Conservation (phyloP, 2,797 vertebrate species). For the Nannoperca obscura region DNA sequence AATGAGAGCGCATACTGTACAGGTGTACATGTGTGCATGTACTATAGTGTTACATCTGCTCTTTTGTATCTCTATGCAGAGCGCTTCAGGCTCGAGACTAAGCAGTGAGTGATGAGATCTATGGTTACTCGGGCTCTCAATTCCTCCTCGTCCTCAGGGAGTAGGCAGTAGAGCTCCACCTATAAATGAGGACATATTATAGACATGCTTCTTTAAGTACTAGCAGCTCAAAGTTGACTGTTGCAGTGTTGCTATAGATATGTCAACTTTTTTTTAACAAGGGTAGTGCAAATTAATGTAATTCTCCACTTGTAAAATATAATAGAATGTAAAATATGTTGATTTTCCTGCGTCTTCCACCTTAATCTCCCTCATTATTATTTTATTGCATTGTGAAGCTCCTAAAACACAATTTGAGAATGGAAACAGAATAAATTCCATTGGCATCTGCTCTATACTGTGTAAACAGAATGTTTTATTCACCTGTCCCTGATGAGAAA, state of each 20-base stretch:
- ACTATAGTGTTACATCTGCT: constrained; percentile 68
- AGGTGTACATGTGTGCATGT: constrained; percentile 66
- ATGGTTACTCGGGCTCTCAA: constrained; percentile 46
- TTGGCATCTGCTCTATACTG: constrained; percentile 43
- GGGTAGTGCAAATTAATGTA: constrained; percentile 14
- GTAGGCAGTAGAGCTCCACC: constrained; percentile 32
- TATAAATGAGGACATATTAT: constrained; percentile 22
- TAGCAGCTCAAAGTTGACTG: constrained; percentile 6
- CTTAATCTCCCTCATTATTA: constrained; percentile 54
- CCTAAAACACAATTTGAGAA: constrained; percentile 20
- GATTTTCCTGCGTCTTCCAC: constrained; percentile 46
- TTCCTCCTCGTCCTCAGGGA: constrained; percentile 48
- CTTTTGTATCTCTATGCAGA: constrained; percentile 61
- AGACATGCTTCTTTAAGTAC: constrained; percentile 19
- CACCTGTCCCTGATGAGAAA: constrained; percentile 43
- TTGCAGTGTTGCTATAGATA: neutral
- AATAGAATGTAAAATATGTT: constrained; percentile 19
- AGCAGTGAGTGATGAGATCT: constrained; percentile 54
- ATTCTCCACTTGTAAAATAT: constrained; percentile 32
- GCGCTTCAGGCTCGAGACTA: constrained; percentile 49
- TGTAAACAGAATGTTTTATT: constrained; percentile 58
- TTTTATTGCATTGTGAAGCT: constrained; percentile 62
- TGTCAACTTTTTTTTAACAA: constrained; percentile 4
- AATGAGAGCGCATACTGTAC: constrained; percentile 60
- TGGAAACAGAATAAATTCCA: constrained; percentile 56